Conservation (phyloP, 2,113 vertebrate genomes). For the Kryptolebias marmoratus region DNA sequence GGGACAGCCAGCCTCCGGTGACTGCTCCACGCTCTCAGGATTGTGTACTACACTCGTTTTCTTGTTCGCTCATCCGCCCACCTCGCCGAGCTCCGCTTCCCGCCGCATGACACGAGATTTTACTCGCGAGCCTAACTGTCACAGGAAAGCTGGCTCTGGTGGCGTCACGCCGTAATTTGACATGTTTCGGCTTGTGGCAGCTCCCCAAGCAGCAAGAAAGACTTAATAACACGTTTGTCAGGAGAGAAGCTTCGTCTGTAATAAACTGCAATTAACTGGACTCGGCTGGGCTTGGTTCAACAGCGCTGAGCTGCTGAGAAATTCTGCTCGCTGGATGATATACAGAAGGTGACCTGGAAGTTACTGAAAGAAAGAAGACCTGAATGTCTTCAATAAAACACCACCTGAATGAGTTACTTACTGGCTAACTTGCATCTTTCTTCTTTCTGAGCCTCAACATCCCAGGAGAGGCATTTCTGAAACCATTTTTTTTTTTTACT, state of each 20-base stretch:
- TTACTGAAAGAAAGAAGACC: not conserved
- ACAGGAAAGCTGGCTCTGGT: constrained; percentile 4
- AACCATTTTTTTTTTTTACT: not conserved
- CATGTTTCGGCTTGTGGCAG: constrained; percentile 48
- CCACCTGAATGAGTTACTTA: not conserved
- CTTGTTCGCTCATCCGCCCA: constrained; percentile 32
- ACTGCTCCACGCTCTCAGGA: not conserved
- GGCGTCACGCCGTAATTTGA: constrained; percentile 30
- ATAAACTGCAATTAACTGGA: constrained; percentile 43
- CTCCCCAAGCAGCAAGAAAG: constrained; percentile 12
- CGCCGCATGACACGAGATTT: constrained; percentile 31
- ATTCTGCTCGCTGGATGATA: not conserved
- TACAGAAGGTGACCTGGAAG: constrained; percentile 29
- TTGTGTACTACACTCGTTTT: constrained; percentile 14
- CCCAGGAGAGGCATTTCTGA: no score
- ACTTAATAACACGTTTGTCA: constrained; percentile 65
- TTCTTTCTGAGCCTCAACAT: not conserved
- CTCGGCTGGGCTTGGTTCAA: constrained; percentile 28
- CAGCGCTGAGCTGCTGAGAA: constrained; percentile 23
- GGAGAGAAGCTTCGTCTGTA: constrained; percentile 19
- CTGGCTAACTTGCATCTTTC: not conserved
- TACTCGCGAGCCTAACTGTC: constrained; percentile 44
- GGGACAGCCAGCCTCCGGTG: not conserved
- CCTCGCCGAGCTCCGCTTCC: constrained; percentile 12
- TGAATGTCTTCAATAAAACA: not conserved